phyloP scores from a whole-genome alignment of 2,797 vertebrate species.

The Tragopan temminckii region DNA sequence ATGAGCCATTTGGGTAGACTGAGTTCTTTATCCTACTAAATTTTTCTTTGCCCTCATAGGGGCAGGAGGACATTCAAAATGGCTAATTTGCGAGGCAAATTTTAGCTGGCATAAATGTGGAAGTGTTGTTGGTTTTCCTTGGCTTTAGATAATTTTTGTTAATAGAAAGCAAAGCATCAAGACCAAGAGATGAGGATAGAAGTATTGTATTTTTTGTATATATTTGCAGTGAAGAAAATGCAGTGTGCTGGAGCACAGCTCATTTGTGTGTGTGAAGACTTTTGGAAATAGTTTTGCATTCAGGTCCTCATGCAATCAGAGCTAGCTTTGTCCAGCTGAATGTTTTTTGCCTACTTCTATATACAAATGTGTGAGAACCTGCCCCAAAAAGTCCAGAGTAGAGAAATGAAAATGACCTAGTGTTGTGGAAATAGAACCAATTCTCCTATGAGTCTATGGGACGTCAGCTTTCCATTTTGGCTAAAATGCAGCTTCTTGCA shows the following conservation, averaged over 20 bases:
- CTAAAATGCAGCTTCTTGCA: neutral
- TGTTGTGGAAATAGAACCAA: neutral
- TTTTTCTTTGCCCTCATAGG: neutral
- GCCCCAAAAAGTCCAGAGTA: neutral
- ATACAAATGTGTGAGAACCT: neutral
- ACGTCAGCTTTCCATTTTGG: neutral
- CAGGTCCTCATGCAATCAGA: rapidly evolving
- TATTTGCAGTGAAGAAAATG: neutral
- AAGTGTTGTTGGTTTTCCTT: neutral
- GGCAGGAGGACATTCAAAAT: neutral
- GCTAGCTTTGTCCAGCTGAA: neutral
- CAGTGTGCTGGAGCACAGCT: neutral
- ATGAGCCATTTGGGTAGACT: rapidly evolving
- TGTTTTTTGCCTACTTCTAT: neutral
- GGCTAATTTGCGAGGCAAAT: neutral
- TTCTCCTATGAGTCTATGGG: neutral
- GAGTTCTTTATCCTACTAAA: neutral
- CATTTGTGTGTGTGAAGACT: neutral
- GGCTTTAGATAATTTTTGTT: neutral
- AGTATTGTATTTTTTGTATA: no score
- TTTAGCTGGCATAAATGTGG: neutral
- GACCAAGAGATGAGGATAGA: neutral
- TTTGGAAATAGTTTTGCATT: neutral
- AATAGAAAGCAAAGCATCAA: neutral
- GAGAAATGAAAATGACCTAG: neutral